A percentile compares a stretch with the other conserved stretches of the same genome.
These are phyloP conservation scores for Parazoanthus atlanticus DNA, from an alignment of 92 coral and sea anemone species.

Conservation along the genomic window DNA sequence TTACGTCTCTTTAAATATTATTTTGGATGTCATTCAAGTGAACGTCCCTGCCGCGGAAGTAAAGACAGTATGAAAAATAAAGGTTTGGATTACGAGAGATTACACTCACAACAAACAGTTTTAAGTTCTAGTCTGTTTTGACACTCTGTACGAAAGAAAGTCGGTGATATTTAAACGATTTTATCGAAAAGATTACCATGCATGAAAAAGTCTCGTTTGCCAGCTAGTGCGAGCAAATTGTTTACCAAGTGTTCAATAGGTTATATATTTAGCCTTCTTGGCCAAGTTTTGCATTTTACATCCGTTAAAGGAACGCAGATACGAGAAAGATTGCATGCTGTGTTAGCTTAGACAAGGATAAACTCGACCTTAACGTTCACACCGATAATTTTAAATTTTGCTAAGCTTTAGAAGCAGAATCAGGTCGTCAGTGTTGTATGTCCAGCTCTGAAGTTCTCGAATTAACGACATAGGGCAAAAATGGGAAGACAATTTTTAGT, in stretches of 20 bases:
- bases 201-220: not conserved
- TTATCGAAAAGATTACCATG: not conserved
- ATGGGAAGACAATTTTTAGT: not conserved
- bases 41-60: not conserved
- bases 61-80: not conserved
- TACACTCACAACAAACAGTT: not conserved
- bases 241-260: not conserved
- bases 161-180: not conserved
- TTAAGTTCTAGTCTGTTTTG: not conserved
- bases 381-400: not conserved
- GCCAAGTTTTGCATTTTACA: not conserved
- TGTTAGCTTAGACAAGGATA: not conserved
- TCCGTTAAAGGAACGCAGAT: conserved; percentile 7
- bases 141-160: not conserved
- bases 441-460: not conserved
- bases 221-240: not conserved
- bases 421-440: not conserved
- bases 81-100: not conserved
- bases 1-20: not conserved
- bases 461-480: not conserved
- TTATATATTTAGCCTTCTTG: not conserved
- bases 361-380: not conserved
- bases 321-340: not conserved
- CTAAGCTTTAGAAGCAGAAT: not conserved
- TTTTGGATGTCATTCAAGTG: not conserved